Conservation (phyloP, 2,113 vertebrate species). For the Pica pica region DNA sequence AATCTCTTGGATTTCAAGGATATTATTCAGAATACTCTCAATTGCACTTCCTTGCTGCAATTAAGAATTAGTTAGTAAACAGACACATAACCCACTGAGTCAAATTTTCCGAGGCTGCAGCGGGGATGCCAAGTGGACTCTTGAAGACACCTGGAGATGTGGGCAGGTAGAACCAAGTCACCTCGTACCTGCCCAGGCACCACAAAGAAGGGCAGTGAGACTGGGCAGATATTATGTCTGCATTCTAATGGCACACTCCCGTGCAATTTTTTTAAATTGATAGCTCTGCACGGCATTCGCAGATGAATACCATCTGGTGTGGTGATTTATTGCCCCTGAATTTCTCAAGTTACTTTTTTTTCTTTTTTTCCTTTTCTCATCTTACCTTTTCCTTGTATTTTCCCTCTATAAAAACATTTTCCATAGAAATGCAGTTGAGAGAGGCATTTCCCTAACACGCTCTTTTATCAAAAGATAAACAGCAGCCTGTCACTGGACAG, state of each 20-base stretch:
- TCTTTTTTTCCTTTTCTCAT: background rate
- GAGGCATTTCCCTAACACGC: background rate
- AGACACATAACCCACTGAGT: background rate
- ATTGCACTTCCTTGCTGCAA: background rate
- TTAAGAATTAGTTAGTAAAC: background rate
- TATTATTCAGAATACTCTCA: background rate
- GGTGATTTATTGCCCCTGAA: constrained; percentile 61
- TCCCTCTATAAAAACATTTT: background rate
- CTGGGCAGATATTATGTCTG: background rate
- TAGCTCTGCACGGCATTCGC: constrained; percentile 10
- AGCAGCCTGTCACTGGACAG: constrained; percentile 5
- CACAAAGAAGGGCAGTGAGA: background rate
- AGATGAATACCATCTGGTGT: constrained; percentile 65
- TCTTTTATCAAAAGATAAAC: constrained; percentile 27
- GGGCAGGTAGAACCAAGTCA: background rate
- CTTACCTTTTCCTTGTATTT: constrained; percentile 44
- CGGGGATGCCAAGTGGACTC: background rate
- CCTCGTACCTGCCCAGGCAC: background rate
- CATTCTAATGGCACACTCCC: background rate
- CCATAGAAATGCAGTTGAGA: background rate
- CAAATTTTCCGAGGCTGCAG: background rate
- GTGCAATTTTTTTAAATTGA: background rate
- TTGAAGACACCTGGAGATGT: background rate
- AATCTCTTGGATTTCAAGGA: background rate
- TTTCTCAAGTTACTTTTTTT: constrained; percentile 45